Conservation (phyloP, 2,888 invertebrate species). For the Drosophila infuscata region DNA sequence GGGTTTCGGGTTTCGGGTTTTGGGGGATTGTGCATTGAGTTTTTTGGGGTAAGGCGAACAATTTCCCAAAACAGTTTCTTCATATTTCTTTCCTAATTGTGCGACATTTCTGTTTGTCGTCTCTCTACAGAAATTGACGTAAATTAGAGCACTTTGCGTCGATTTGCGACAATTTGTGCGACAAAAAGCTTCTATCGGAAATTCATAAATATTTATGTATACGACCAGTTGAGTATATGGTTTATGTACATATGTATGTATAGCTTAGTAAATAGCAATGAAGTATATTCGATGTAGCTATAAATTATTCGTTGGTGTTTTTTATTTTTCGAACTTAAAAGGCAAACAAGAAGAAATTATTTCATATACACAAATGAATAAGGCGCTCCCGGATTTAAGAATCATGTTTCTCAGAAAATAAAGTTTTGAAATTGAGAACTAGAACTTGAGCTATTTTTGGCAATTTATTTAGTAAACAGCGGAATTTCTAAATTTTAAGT, state of each 20-base stretch:
- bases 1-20: neutral
- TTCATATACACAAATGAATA: neutral
- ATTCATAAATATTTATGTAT: conserved; percentile 75
- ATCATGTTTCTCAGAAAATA: neutral
- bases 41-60: conserved; percentile 35
- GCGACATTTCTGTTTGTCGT: conserved; percentile 60
- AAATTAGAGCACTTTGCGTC: conserved; percentile 78
- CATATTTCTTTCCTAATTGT: conserved; percentile 78
- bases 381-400: neutral
- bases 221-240: conserved; percentile 40
- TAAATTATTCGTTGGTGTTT: conserved; percentile 1
- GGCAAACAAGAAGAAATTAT: neutral
- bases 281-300: conserved; percentile 1
- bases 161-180: conserved; percentile 72
- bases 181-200: conserved; percentile 60
- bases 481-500: neutral
- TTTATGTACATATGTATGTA: conserved; percentile 34
- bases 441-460: neutral
- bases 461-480: neutral
- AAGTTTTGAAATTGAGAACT: neutral
- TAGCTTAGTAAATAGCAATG: neutral
- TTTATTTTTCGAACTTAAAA: neutral
- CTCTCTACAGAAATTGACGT: conserved; percentile 69
- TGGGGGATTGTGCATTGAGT: neutral
- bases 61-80: conserved; percentile 52